These are phyloP conservation scores for Tragopan temminckii DNA, from an alignment of 2,797 vertebrate genomes.

Conservation along the genomic window DNA sequence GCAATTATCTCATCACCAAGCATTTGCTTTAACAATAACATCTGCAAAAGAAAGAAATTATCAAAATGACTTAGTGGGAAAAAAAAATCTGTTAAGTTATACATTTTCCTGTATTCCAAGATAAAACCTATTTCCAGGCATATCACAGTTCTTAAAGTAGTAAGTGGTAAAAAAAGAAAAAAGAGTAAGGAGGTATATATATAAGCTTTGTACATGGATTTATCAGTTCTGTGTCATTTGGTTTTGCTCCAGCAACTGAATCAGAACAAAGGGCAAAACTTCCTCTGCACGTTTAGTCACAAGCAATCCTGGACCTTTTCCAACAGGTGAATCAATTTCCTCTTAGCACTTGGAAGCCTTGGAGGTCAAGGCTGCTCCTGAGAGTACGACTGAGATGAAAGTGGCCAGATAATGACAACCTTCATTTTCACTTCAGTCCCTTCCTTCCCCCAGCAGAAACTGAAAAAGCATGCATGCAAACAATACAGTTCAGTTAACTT, in stretches of 20 bases:
- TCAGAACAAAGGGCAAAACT: neutral
- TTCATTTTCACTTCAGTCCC: neutral
- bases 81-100: neutral
- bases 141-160: neutral
- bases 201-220: neutral
- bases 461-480: neutral
- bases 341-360: constrained; percentile 43
- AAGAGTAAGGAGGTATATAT: neutral
- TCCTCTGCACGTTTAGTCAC: neutral
- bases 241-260: neutral
- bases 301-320: constrained; percentile 28
- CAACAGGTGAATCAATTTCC: constrained; percentile 45
- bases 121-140: constrained; percentile 1
- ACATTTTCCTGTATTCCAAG: neutral
- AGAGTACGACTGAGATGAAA: neutral
- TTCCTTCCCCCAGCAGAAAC: neutral
- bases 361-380: constrained; percentile 16
- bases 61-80: neutral
- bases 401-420: neutral
- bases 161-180: neutral
- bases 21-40: neutral
- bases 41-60: neutral
- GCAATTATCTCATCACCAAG: neutral
- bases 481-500: neutral
- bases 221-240: constrained; percentile 1